phyloP scores from a whole-genome alignment of 2,113 vertebrate species.

The Scophthalmus maximus region DNA sequence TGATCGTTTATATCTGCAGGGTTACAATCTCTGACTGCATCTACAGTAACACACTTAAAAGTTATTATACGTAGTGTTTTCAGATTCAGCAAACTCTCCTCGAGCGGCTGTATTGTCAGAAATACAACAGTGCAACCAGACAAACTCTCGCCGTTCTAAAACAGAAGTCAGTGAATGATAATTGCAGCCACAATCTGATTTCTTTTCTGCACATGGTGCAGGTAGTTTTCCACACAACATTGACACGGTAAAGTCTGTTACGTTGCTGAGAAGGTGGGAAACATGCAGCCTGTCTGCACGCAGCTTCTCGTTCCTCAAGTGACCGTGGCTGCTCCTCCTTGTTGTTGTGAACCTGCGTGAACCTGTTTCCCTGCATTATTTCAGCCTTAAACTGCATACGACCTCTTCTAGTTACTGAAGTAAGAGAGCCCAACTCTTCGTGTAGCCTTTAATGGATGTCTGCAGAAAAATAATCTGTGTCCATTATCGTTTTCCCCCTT shows the following conservation, averaged over 20 bases:
- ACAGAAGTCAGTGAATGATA: neutral
- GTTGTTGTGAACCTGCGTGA: neutral
- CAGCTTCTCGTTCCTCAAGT: constrained; percentile 8
- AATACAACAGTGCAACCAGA: neutral
- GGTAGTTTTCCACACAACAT: neutral
- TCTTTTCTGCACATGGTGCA: neutral
- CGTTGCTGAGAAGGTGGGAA: constrained; percentile 6
- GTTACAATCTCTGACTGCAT: neutral
- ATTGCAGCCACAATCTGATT: neutral
- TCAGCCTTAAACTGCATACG: too few species aligned
- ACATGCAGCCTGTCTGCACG: constrained; percentile 8
- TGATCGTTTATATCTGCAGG: neutral
- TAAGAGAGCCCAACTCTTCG: too few species aligned
- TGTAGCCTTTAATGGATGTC: neutral
- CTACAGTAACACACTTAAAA: neutral
- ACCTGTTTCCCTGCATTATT: neutral
- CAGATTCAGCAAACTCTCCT: too few species aligned
- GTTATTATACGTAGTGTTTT: too few species aligned
- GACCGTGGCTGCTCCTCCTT: neutral
- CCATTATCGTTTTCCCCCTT: neutral
- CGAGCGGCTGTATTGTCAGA: too few species aligned
- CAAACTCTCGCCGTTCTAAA: neutral
- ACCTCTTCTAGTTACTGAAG: neutral
- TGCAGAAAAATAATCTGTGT: neutral
- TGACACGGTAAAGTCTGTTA: neutral